Base-by-base conservation (phyloP, 2,797 vertebrate species). In the Rallus crepitans region DNA sequence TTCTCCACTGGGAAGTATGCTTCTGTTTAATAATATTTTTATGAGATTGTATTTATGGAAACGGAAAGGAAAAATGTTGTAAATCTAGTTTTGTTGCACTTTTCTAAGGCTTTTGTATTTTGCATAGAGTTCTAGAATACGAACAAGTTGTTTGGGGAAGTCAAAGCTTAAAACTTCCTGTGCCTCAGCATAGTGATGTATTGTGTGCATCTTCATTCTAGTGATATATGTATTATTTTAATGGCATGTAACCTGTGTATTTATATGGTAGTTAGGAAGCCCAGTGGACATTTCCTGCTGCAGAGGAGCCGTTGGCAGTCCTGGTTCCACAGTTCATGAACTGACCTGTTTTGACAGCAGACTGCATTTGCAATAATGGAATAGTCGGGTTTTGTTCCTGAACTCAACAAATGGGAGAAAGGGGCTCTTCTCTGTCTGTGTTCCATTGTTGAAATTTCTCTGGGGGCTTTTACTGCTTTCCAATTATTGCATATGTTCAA, bases 21-120 rank as follows among this genome's bases (percentile, higher is more conserved):
- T 93, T 97, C 93, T 93, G 93, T 96, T 95, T 90, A 95, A 91
- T 92, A 95, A 85, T 95, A 78, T 94, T 96, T 96, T 96, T 95
- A 79, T 87, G 95, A 89, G 94, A 90, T 92, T 89, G 91, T 97
- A 96, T 96, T 96, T 95, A 95, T 96, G 81, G 56, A 94, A 94
- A 82, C n/a, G 14, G 83, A 94, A 91, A 94, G 79, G 79, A 71
- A 94, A 45, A 92, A 92, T 53, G 88, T 95, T 53, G 64, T 85
- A 75, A 94, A 95, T 90, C 92, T 97, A 94, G 90, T 95, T 94
- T 95, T 94, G 78, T 95, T 96, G 96, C 94, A 92, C 96, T 96
- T 97, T 96, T 95, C 88, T 92, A 96, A 87, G 61, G 93, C 88
- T 91, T 96, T 96, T 95, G 64, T 94, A 94, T 89, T 90, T 96